Base-by-base conservation (phyloP, 2,888 invertebrate species). In the Archips crataeganus region DNA sequence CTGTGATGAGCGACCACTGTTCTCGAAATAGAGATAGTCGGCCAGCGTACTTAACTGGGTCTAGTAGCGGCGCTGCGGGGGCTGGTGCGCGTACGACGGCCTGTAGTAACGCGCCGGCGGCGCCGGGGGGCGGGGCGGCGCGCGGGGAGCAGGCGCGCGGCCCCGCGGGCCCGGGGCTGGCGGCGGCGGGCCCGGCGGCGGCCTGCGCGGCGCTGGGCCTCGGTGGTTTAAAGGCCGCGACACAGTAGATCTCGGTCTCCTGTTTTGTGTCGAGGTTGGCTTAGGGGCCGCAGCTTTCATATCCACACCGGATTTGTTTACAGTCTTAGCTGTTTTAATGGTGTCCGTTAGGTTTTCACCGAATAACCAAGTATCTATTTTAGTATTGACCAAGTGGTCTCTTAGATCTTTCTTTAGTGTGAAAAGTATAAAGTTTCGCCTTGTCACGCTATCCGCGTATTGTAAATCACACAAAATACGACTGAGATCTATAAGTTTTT, bases 401-500 rank as follows among this genome's bases (percentile, higher is more conserved):
- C n/a, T n/a, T n/a, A n/a, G n/a, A n/a, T n/a, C n/a, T n/a, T n/a
- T n/a, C n/a, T n/a, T n/a, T n/a, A n/a, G n/a, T n/a, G n/a, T n/a
- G n/a, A n/a, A n/a, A n/a, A n/a, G n/a, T n/a, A n/a, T n/a, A n/a
- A n/a, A n/a, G n/a, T n/a, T n/a, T n/a, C n/a, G n/a, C n/a, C n/a
- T n/a, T n/a, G 4, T 57, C 23, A 57, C 1, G 45, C 15, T 23
- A 6, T 76, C 75, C 1, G 34, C 15, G 10, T 76, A 32, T 54
- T 74, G 75, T n/a, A 32, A n/a, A 23, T 76, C 75, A 39, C 75
- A 74, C 2, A 76, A 36, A 10, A 42, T 54, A 64, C 74, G 63
- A 3, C 63, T 23, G 32, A 61, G 47, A 36, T 69, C 68, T 3
- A 61, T 61, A n/a, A 69, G 49, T 49, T 61, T 60, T 49, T 69